Evolutionary conservation across 1,140 invertebrate genomes (phyloP), one percentile per base, ranked within the genome.

Genomic region (Laodelphax striatellus): DNA sequence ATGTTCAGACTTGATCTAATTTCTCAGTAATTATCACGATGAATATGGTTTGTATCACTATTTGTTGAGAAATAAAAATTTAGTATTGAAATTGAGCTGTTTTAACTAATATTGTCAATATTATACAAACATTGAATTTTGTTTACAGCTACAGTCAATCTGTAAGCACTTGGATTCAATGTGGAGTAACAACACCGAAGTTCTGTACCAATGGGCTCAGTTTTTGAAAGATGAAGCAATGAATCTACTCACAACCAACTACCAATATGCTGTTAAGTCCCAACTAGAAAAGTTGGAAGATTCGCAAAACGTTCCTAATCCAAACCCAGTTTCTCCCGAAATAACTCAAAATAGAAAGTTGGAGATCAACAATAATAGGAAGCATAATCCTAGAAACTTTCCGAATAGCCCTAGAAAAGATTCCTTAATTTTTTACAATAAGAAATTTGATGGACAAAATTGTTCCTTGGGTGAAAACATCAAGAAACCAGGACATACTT

Each of bases 161-260:
- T 82, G 80, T 67, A 67, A 71, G 50, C 75, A 77, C 62, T 68
- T 85, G 5, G 81, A 84, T 66, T 55, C 71, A 4, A 58, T 83
- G 0, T 84, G 82, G 81, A 65, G 75, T 54, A 73, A 77, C 55
- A 76, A 76, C 62, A 66, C 73, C 62, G 75, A 75, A 8, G 72
- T 84, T 50, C 63, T 85, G 0, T 83, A 76, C 62, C 70, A 68
- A 21, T 85, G 82, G 82, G 71, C 75, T 46, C 71, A 72, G 21
- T 83, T 82, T 65, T 65, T 85, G 0, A 75, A 79, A 63, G 70
- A 79, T n/a, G 79, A 84, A 58, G 66, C 71, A 1, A 68, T 83
- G 16, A 65, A 71, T 16, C 76, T 71, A 61, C 68, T 83, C 2
- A 62, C 70, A 41, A 68, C 73, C 41, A 54, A 67, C 42, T 55